A percentile compares a stretch with the other conserved stretches of the same genome.
phyloP scores from a whole-genome alignment of 2,113 vertebrate genomes.

The Platichthys stellatus region DNA sequence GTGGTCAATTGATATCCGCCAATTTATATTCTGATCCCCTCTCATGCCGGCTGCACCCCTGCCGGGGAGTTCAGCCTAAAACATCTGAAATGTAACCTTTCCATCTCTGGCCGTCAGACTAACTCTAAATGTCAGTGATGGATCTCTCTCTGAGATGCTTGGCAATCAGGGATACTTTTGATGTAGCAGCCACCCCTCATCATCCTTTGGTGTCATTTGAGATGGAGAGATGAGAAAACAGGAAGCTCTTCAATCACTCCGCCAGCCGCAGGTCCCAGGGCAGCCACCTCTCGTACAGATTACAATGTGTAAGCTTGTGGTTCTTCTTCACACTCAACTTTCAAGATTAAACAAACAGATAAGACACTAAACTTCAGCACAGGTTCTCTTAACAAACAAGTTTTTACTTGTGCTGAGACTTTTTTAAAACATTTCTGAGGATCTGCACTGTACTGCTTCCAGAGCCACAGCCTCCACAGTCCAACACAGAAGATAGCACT shows the following conservation, averaged over 20 bases:
- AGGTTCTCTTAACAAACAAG: background rate
- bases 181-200: slow-evolving; percentile 56
- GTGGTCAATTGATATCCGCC: slow-evolving; percentile 35
- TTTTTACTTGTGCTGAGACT: background rate
- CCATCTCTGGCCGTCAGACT: slow-evolving; percentile 66
- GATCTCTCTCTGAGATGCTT: slow-evolving; percentile 59
- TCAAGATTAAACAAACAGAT: slow-evolving; percentile 9
- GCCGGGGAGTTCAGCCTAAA: slow-evolving; percentile 57
- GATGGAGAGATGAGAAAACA: slow-evolving; percentile 40
- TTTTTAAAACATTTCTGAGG: no score
- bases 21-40: slow-evolving; percentile 35
- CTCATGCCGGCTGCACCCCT: slow-evolving; percentile 29
- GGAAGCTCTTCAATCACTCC: slow-evolving; percentile 65
- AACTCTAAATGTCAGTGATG: slow-evolving; percentile 75
- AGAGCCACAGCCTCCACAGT: background rate
- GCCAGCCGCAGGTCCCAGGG: slow-evolving; percentile 30
- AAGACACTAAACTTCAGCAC: background rate
- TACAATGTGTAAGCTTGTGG: slow-evolving; percentile 6
- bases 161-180: slow-evolving; percentile 69
- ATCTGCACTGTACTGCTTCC: background rate
- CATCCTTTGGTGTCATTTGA: slow-evolving; percentile 65
- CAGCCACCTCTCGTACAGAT: slow-evolving; percentile 1
- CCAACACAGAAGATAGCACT: background rate
- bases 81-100: slow-evolving; percentile 76
- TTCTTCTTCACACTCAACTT: background rate